Conservation (phyloP, 2,113 vertebrate genomes). For the Phylloscopus trochiloides region DNA sequence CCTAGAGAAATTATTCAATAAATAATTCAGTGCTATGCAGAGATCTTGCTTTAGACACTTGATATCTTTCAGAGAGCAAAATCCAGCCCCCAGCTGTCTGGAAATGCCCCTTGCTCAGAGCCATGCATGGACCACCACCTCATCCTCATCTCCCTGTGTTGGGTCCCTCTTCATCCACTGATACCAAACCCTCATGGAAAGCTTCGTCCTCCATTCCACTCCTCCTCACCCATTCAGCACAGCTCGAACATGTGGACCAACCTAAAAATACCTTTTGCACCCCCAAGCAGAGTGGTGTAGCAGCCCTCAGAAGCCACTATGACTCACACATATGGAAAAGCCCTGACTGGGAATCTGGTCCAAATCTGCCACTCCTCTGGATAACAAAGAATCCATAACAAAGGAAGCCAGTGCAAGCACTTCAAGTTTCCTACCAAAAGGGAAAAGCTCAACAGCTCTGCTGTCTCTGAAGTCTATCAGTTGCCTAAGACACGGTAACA, state of each 20-base stretch:
- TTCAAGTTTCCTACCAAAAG: neutral
- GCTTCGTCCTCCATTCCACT: neutral
- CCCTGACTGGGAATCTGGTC: neutral
- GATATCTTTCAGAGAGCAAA: neutral
- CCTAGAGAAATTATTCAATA: neutral
- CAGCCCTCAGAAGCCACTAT: neutral
- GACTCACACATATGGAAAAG: neutral
- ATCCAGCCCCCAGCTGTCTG: neutral
- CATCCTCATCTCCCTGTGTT: fast-evolving
- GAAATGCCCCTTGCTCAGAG: fast-evolving
- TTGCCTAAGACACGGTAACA: neutral
- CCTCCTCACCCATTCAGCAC: neutral
- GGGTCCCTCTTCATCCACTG: fast-evolving
- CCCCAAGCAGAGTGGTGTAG: fast-evolving
- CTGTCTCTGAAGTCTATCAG: neutral
- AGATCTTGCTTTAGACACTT: neutral
- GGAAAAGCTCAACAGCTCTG: neutral
- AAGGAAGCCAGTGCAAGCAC: neutral
- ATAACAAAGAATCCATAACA: neutral
- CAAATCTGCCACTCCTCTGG: neutral
- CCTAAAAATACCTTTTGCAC: neutral
- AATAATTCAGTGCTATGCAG: neutral
- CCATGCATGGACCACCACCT: fast-evolving
- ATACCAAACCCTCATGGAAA: neutral
- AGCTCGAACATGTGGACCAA: neutral